Evolutionary conservation across 1,140 invertebrate genomes (phyloP), one percentile per base, ranked within the genome.

Genomic region (Rhagoletis pomonella): DNA sequence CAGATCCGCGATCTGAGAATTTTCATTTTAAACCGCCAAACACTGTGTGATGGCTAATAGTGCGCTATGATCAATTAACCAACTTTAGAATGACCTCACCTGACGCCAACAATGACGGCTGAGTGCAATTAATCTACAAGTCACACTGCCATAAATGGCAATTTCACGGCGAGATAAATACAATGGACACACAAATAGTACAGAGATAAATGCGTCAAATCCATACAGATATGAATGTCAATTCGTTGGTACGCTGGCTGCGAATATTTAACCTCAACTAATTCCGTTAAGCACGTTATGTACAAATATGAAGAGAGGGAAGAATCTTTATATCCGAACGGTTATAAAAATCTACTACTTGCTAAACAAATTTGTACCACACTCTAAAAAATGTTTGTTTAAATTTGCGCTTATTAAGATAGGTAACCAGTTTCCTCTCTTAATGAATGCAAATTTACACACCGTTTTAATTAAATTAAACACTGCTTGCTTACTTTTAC

Each of bases 81-180:
- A 60, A 86, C 60, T 85, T 85, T 42, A 14, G 19, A 58, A 85
- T 85, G 81, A 85, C 81, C 62, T 86, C 84, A 86, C 84, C 58
- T 47, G 47, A 81, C 73, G 55, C 73, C 73, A 55, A 10, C 47
- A 55, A 55, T 29, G 73, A n/a, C 73, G 12, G 17, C 47, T 10
- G n/a, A 50, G 73, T 81, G 47, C 19, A 81, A 81, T 81, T 81
- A 81, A 55, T 81, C n/a, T 81, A 81, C 73, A 58, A 81, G 73
- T 55, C 42, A 47, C 19, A 73, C 73, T 55, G 19, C 73, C 73
- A 47, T 55, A 81, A 81, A 81, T 55, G 47, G 73, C 73, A 81
- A 58, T 55, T 42, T 19, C 47, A 81, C 73, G 44, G 73, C 50
- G 47, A 81, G 73, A 50, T 47, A n/a, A 10, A 81, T 47, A 81